phyloP scores from a whole-genome alignment of 2,113 vertebrate species.

The Monarcha castaneiventris region DNA sequence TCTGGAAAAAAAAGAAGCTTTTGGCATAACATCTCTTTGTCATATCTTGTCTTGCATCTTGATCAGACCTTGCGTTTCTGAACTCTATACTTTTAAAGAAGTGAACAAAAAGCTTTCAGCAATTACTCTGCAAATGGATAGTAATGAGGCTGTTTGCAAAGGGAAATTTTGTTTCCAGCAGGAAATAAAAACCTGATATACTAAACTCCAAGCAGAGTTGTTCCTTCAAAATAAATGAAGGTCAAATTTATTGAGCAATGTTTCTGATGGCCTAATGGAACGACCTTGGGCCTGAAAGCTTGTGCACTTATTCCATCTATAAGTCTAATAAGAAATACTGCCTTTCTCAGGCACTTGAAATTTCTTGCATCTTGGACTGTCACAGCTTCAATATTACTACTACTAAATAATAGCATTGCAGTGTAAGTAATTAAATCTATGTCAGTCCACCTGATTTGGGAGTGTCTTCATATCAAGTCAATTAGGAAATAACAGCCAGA shows the following conservation, averaged over 20 bases:
- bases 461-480: constrained; percentile 48
- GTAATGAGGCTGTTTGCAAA: constrained; percentile 7
- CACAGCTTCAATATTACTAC: background rate
- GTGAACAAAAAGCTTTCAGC: background rate
- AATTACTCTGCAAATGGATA: constrained; percentile 5
- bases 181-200: constrained; percentile 1
- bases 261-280: background rate
- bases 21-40: background rate
- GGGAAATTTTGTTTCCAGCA: constrained; percentile 9
- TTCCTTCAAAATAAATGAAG: background rate
- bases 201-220: background rate
- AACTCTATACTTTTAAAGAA: background rate
- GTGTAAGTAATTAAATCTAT: constrained; percentile 61
- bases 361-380: background rate
- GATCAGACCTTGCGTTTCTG: background rate
- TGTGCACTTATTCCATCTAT: background rate
- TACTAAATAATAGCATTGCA: constrained; percentile 51
- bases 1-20: background rate
- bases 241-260: background rate
- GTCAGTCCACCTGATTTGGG: constrained; percentile 44
- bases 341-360: background rate
- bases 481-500: constrained; percentile 62
- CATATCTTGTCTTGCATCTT: background rate
- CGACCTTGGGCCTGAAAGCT: background rate
- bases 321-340: background rate